Evolutionary conservation across 1,140 invertebrate species (phyloP).

Genomic region (Nylanderia fulva): DNA sequence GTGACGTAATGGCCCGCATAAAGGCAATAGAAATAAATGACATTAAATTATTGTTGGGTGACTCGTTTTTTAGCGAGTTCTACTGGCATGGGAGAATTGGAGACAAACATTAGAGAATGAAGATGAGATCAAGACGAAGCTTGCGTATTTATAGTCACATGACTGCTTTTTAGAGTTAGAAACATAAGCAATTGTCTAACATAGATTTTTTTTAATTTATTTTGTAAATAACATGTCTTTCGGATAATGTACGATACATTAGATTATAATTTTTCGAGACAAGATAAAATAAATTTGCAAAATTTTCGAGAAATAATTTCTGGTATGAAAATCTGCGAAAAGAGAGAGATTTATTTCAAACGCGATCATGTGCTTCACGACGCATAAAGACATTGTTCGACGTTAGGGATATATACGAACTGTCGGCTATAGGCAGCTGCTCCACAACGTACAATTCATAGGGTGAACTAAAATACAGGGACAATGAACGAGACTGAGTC

Average conservation of each 20-base stretch:
- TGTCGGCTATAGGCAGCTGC: slow-evolving; percentile 62
- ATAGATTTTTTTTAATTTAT: not conserved
- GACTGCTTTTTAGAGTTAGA: not conserved
- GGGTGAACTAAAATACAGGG: slow-evolving; percentile 3
- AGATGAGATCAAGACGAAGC: slow-evolving; percentile 14
- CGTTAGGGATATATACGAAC: slow-evolving; percentile 2
- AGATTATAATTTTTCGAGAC: not conserved
- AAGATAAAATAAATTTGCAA: not conserved
- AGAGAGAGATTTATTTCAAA: slow-evolving; percentile 13
- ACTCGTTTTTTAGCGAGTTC: slow-evolving; percentile 64
- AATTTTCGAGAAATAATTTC: not conserved
- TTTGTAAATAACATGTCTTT: not conserved
- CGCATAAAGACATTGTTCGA: slow-evolving; percentile 38
- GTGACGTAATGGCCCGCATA: slow-evolving; percentile 75
- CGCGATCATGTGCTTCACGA: not conserved
- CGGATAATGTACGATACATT: not conserved
- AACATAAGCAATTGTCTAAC: not conserved
- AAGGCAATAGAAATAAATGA: slow-evolving; percentile 78
- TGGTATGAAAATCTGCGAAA: slow-evolving; percentile 15
- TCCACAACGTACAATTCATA: slow-evolving; percentile 65
- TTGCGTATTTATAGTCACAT: not conserved
- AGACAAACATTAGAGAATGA: not conserved
- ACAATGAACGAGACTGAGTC: slow-evolving; percentile 60
- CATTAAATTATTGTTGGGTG: slow-evolving; percentile 77
- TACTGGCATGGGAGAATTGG: not conserved